Evolutionary conservation across 2,888 invertebrate species (phyloP), one percentile per base, ranked within the genome.

Genomic region (Drosophila kanekoi): DNA sequence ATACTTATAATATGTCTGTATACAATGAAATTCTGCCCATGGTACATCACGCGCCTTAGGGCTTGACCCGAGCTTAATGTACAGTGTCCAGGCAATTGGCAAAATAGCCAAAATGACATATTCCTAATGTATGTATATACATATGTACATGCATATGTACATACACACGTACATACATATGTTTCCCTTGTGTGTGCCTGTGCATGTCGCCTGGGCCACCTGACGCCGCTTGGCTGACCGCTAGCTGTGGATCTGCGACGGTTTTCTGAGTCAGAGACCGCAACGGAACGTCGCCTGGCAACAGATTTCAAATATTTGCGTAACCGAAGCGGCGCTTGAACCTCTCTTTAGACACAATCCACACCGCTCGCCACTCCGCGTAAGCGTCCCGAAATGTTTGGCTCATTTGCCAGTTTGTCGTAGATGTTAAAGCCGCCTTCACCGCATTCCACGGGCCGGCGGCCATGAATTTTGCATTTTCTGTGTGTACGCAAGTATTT

Each of bases 251-350:
- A 49, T 38, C 35, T 37, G 43, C 59, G 56, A 53, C 43, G 59
- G 35, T 61, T 74, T 54, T 48, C 62, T 54, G 57, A 76, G 69
- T 72, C 75, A 80, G 44, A 70, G 45, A 71, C 67, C 71, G 63
- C 66, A 69, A 67, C 53, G 59, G 51, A 53, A 33, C 67, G 74
- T 76, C 60, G 72, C 67, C 70, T 70, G 75, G 70, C 66, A 79
- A 81, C 72, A 72, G 79, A 85, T 82, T 83, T 70, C 74, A 80
- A 77, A 84, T 80, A 81, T 87, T 87, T 85, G 79, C 79, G 70
- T 81, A 87, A 76, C 53, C 56, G 64, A 62, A 74, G 71, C 72
- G 76, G 60, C 70, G 69, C 64, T 74, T 69, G 77, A 75, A 76
- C 77, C 44, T 44, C 23, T 35, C 35, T 35, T 61, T 43, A 32